Evolutionary conservation across 2,888 invertebrate genomes (phyloP), one percentile per base, ranked within the genome.

Genomic region (Cremastobaeus sp.): DNA sequence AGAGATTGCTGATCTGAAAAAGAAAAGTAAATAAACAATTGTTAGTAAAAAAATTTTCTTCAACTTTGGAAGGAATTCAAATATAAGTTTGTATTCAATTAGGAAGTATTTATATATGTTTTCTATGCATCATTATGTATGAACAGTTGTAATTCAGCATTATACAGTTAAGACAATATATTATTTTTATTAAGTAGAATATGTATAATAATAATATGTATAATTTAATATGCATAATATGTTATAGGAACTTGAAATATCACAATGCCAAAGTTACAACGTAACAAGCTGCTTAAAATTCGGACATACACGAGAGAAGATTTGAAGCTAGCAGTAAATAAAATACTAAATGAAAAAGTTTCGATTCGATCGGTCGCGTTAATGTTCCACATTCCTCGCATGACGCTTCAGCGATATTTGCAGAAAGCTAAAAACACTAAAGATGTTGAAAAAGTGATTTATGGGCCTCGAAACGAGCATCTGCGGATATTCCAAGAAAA

Each of bases 371-470:
- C 72, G 0, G 65, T 60, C 0, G 72, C 72, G 0, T n/a, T 59
- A 2, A 47, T 15, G 32, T 72, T 37, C 48, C 52, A 65, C 21
- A 60, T 72, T 11, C 72, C 72, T 6, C 17, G 65, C 1, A 72
- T 65, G 65, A 72, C 65, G 3, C 11, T 72, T 5, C 72, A 72
- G 12, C 45, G 72, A 0, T 72, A 66, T 14, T 15, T 72, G 18
- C 60, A 54, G 3, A 72, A 72, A 14, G 72, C 60, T 1, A 72
- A 66, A 15, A 6, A 15, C 6, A 21, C 30, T 5, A 48, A 71
- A 18, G 54, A 66, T 12, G 5, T 60, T 0, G 48, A 65, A 1
- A 54, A 66, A 35, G 55, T 66, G 9, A 66, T 41, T 11, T 66
- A 66, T 11, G 66, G 34, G 1, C 41, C 47, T 2, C 37, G 65